phyloP scores from a whole-genome alignment of 2,888 invertebrate genomes.

The Acronicta psi region DNA sequence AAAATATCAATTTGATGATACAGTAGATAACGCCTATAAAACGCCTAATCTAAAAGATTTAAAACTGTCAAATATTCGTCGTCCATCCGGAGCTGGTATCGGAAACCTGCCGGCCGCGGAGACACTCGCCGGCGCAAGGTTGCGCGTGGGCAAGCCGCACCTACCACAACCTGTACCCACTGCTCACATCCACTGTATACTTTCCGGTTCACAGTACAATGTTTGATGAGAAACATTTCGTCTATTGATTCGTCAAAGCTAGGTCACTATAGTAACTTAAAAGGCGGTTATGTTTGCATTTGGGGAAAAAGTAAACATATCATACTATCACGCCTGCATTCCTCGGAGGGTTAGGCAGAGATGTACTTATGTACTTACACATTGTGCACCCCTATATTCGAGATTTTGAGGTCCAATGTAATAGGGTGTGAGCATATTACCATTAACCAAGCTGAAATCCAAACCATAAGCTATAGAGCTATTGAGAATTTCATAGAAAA shows the following conservation, averaged over 20 bases:
- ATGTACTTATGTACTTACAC: too few species aligned
- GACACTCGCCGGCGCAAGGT: conserved; percentile 49
- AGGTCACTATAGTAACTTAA: conserved; percentile 6
- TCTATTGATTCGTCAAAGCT: conserved; percentile 22
- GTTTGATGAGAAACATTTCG: conserved; percentile 29
- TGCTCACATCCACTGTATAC: conserved; percentile 26
- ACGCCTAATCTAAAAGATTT: neutral
- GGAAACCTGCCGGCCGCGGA: conserved; percentile 37
- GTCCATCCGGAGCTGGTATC: conserved; percentile 37
- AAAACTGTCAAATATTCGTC: conserved; percentile 22
- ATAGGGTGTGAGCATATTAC: too few species aligned
- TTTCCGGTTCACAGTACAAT: conserved; percentile 42
- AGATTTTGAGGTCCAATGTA: too few species aligned
- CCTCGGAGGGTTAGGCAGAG: too few species aligned
- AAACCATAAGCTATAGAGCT: too few species aligned
- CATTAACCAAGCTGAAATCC: too few species aligned
- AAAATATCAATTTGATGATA: too few species aligned
- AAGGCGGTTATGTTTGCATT: conserved; percentile 2
- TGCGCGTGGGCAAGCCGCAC: conserved; percentile 50
- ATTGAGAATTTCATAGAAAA: too few species aligned
- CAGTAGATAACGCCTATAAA: too few species aligned
- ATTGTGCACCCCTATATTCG: too few species aligned
- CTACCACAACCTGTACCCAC: conserved; percentile 37
- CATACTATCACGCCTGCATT: too few species aligned
- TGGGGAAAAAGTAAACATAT: conserved; percentile 2